These are phyloP conservation scores for Capitulum mitella DNA, from an alignment of 2,888 invertebrate genomes.

Conservation along the genomic window DNA sequence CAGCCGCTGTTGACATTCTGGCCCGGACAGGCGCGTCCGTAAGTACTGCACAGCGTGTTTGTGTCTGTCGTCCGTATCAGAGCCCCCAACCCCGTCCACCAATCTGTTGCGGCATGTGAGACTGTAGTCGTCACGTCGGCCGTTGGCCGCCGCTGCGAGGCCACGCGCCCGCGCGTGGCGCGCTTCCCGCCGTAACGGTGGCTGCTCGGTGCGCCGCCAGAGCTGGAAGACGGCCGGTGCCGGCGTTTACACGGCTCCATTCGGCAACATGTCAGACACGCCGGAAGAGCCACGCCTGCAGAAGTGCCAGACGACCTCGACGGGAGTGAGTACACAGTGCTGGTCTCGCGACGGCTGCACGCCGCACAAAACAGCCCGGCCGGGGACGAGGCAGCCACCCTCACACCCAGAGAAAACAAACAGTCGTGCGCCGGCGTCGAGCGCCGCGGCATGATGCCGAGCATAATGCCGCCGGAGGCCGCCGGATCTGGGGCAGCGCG, in stretches of 20 bases:
- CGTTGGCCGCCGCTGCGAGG: no score
- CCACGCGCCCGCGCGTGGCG: no score
- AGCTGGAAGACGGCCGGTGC: neutral
- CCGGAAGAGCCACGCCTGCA: conserved; percentile 13
- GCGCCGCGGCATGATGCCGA: neutral
- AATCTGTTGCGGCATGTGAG: no score
- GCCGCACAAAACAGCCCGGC: no score
- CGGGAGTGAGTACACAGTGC: conserved; percentile 28
- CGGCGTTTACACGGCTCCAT: neutral
- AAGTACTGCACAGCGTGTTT: no score
- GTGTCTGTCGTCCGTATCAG: no score
- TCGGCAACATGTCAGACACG: neutral
- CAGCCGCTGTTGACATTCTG: conserved; percentile 32
- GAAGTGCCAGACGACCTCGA: conserved; percentile 28
- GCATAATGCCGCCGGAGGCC: no score
- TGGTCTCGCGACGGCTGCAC: no score
- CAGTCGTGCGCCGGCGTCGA: neutral
- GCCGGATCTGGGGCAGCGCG: no score
- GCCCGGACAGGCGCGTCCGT: neutral
- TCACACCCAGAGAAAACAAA: neutral
- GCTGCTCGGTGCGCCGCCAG: neutral
- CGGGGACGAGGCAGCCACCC: neutral
- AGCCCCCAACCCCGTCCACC: no score
- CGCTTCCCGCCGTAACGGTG: no score
- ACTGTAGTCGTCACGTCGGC: no score